Conservation (phyloP, 1,140 invertebrate genomes). For the Drosophila kurseongensis region DNA sequence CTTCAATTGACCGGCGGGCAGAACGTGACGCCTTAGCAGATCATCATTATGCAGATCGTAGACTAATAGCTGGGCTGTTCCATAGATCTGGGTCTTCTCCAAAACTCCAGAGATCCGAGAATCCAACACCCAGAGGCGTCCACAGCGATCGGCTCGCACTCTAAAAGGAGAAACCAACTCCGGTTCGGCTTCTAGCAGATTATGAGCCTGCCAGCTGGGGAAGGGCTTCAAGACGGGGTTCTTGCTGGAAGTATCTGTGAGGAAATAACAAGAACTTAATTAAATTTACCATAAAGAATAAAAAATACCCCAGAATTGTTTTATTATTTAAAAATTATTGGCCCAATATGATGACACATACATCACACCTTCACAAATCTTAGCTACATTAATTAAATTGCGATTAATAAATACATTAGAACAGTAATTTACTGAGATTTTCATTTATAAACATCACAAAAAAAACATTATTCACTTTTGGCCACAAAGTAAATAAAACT, state of each 20-base stretch:
- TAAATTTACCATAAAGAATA: background rate
- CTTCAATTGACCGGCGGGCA: slow-evolving; percentile 88
- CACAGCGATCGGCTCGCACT: slow-evolving; percentile 89
- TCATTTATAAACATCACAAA: too few species aligned
- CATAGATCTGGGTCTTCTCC: slow-evolving; percentile 85
- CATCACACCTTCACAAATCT: too few species aligned
- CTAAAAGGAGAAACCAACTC: slow-evolving; percentile 91
- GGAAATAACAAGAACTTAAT: background rate
- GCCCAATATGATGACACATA: too few species aligned
- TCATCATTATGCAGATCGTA: slow-evolving; percentile 91
- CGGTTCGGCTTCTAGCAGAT: slow-evolving; percentile 85
- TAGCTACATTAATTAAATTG: too few species aligned
- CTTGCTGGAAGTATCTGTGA: slow-evolving; percentile 87
- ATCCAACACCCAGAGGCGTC: slow-evolving; percentile 91
- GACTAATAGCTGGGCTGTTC: slow-evolving; percentile 88
- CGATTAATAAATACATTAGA: too few species aligned
- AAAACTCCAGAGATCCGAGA: slow-evolving; percentile 88
- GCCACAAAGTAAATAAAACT: too few species aligned
- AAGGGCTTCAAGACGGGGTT: slow-evolving; percentile 90
- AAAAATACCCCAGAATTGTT: background rate
- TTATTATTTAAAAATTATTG: too few species aligned
- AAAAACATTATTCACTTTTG: too few species aligned
- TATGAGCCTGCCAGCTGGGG: slow-evolving; percentile 90
- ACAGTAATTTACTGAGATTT: too few species aligned
- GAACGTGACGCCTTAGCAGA: slow-evolving; percentile 87